Conservation (phyloP, 2,797 vertebrate genomes). For the Betta splendens region DNA sequence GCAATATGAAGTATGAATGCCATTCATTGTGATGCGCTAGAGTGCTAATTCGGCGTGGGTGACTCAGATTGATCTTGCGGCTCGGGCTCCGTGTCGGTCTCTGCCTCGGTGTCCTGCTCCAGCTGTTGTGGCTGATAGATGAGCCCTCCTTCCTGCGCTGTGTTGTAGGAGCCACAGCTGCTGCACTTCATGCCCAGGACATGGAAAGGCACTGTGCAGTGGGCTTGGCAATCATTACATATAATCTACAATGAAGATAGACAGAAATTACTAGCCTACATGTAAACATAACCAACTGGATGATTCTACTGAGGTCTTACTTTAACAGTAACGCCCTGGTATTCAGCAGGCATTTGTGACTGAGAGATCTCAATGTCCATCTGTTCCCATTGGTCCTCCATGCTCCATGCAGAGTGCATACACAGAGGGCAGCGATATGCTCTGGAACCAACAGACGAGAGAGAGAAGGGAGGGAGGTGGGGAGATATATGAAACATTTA, state of each 20-base stretch:
- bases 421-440: constrained; percentile 93
- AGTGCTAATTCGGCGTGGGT: constrained; percentile 4
- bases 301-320: constrained; percentile 65
- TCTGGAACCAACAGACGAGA: constrained; percentile 65
- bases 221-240: constrained; percentile 92
- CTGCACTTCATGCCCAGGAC: constrained; percentile 94
- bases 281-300: background rate
- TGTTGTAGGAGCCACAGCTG: constrained; percentile 92
- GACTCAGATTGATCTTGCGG: constrained; percentile 36
- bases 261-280: background rate
- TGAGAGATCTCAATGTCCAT: constrained; percentile 89
- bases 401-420: constrained; percentile 90
- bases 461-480: no score
- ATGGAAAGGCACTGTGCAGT: constrained; percentile 89
- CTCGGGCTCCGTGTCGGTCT: constrained; percentile 50
- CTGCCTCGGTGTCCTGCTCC: constrained; percentile 36
- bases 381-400: constrained; percentile 87
- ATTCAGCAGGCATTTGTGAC: constrained; percentile 92
- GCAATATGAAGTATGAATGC: background rate
- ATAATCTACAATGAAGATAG: constrained; percentile 82
- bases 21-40: background rate
- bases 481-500: no score
- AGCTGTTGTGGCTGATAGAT: constrained; percentile 52
- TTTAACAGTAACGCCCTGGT: constrained; percentile 89
- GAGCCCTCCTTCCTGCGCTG: constrained; percentile 86